Percentiles rank a stretch among this genome's conserved stretches.
These are phyloP conservation scores for Megaceryle alcyon DNA, from an alignment of 2,797 vertebrate species.

Conservation along the genomic window DNA sequence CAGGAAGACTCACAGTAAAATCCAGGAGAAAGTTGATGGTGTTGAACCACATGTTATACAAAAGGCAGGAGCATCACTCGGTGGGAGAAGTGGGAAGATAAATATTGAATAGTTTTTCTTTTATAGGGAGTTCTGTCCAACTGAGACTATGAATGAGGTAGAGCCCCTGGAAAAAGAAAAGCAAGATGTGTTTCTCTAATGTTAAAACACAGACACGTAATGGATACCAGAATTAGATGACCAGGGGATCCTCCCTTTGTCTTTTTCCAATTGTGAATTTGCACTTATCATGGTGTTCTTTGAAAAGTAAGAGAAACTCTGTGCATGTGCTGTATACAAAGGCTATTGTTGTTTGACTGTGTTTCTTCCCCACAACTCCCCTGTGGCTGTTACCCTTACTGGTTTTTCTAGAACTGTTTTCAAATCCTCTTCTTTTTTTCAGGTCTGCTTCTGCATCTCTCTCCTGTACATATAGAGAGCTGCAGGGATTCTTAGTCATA, in stretches of 20 bases:
- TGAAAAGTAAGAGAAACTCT: not conserved
- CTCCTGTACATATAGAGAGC: not conserved
- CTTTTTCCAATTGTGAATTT: not conserved
- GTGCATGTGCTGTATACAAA: not conserved
- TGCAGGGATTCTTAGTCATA: not conserved
- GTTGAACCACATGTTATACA: not conserved
- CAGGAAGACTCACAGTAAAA: not conserved
- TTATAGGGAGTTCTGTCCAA: not conserved
- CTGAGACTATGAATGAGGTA: accelerated
- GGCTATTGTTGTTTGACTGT: not conserved
- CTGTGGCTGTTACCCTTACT: not conserved
- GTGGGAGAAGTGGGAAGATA: not conserved
- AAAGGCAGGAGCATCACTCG: not conserved
- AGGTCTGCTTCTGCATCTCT: not conserved
- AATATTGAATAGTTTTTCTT: not conserved
- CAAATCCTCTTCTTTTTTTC: not conserved
- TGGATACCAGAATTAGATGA: not conserved
- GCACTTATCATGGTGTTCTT: not conserved
- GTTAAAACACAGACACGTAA: not conserved
- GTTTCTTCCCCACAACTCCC: not conserved
- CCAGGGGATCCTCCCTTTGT: not conserved
- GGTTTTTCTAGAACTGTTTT: not conserved
- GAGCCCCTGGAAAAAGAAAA: not conserved
- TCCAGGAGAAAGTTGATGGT: not conserved
- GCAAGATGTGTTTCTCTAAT: not conserved